A percentile compares a stretch with the other conserved stretches of the same genome.
Evolutionary conservation across 2,113 vertebrate species (phyloP).

Genomic region (Psilopsiagon aurifrons): DNA sequence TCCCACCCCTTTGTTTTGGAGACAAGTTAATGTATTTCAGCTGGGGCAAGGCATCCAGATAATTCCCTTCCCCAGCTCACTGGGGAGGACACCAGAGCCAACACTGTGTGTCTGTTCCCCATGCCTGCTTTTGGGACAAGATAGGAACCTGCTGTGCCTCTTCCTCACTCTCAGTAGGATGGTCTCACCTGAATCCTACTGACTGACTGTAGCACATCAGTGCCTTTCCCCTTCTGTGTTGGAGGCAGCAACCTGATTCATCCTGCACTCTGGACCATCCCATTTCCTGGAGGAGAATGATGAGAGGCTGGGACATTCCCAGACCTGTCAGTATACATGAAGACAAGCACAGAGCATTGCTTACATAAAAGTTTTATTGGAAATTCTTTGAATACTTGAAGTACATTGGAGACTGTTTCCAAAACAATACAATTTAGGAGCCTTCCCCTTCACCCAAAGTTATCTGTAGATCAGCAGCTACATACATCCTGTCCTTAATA

Average conservation of each 20-base stretch:
- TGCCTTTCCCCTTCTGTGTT: neutral
- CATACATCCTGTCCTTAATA: slow-evolving; percentile 4
- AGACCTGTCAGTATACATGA: neutral
- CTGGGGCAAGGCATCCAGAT: neutral
- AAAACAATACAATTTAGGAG: slow-evolving; percentile 50
- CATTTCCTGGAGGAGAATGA: neutral
- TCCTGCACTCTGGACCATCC: neutral
- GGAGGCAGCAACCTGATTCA: neutral
- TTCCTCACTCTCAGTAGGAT: accelerated
- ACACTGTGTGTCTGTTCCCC: neutral
- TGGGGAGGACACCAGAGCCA: neutral
- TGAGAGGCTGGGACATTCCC: neutral
- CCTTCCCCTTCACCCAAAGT: slow-evolving; percentile 31
- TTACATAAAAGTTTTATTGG: slow-evolving; percentile 79
- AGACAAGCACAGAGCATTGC: neutral
- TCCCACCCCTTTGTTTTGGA: neutral
- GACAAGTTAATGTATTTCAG: neutral
- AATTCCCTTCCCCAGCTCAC: neutral
- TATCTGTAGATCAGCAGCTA: slow-evolving; percentile 31
- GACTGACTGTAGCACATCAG: neutral
- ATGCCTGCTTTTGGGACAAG: neutral
- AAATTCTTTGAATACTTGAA: slow-evolving; percentile 71
- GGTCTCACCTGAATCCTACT: neutral
- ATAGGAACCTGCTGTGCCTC: neutral
- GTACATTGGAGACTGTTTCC: slow-evolving; percentile 62